These are phyloP conservation scores for Helicolenus hilgendorfi DNA, from an alignment of 2,797 vertebrate species.

Conservation along the genomic window DNA sequence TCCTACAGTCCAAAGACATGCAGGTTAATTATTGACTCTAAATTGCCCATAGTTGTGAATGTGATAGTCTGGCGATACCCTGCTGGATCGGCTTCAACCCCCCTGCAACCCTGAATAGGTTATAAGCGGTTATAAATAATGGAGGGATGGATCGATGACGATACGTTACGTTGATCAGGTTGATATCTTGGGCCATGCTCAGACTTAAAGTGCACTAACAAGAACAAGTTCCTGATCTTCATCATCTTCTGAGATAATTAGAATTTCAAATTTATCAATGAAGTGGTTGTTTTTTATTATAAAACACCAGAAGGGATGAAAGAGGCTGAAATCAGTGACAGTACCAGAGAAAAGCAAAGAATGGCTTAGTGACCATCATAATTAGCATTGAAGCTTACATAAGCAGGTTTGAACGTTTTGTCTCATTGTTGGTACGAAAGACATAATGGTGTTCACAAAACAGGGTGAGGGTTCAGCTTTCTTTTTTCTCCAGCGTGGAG, in stretches of 20 bases:
- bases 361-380: conserved; percentile 3
- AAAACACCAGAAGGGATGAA: conserved; percentile 6
- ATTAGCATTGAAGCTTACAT: conserved; percentile 7
- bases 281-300: conserved; percentile 1
- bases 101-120: too few species aligned
- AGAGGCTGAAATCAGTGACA: conserved; percentile 17
- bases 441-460: conserved; percentile 30
- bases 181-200: background rate
- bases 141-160: background rate
- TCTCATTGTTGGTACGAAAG: conserved; percentile 37
- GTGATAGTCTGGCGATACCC: too few species aligned
- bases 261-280: conserved; percentile 10
- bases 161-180: background rate
- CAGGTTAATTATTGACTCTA: too few species aligned
- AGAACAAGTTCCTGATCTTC: background rate
- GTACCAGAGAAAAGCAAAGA: background rate
- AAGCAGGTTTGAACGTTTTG: conserved; percentile 36
- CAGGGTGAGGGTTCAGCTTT: conserved; percentile 40
- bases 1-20: too few species aligned
- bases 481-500: conserved; percentile 13
- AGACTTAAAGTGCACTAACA: background rate
- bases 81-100: too few species aligned
- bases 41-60: too few species aligned
- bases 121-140: too few species aligned
- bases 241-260: conserved; percentile 15